Evolutionary conservation across 1,140 invertebrate genomes (phyloP).

Genomic region (Cryptotermes secundus): DNA sequence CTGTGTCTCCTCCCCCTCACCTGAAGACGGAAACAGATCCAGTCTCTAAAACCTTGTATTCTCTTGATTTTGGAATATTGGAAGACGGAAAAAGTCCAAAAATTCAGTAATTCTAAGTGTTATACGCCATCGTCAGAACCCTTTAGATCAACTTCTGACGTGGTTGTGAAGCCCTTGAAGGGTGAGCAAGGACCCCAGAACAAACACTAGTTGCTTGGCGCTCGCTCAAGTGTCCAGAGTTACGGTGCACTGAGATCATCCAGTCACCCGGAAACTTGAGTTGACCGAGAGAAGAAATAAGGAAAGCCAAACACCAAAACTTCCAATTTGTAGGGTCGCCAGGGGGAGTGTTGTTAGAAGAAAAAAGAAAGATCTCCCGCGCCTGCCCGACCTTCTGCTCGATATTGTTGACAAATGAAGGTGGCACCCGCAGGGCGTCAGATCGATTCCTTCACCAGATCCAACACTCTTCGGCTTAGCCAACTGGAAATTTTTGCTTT

Average conservation of each 20-base stretch:
- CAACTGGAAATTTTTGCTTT: not conserved
- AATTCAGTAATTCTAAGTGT: too few relatives aligned
- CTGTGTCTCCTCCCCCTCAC: too few relatives aligned
- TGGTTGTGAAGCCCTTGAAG: too few relatives aligned
- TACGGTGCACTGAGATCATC: not conserved
- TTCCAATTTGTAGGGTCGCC: conserved; percentile 14
- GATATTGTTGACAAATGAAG: conserved; percentile 17
- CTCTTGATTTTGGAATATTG: too few relatives aligned
- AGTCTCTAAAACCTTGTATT: too few relatives aligned
- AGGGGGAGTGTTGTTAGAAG: not conserved
- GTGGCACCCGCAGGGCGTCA: not conserved
- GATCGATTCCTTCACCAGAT: not conserved
- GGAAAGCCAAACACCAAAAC: not conserved
- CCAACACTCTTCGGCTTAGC: too few relatives aligned
- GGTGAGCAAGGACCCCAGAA: not conserved
- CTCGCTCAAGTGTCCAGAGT: not conserved
- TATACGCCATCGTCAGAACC: too few relatives aligned
- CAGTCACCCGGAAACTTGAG: not conserved
- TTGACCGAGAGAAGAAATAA: not conserved
- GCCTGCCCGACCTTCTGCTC: not conserved
- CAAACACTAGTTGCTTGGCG: not conserved
- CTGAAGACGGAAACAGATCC: too few relatives aligned
- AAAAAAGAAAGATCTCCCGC: not conserved
- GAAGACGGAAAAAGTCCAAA: too few relatives aligned
- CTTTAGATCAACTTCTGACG: too few relatives aligned